A percentile compares a stretch with the other conserved stretches of the same genome.
These are phyloP conservation scores for Liparis tanakae DNA, from an alignment of 2,797 vertebrate species.

Conservation along the genomic window DNA sequence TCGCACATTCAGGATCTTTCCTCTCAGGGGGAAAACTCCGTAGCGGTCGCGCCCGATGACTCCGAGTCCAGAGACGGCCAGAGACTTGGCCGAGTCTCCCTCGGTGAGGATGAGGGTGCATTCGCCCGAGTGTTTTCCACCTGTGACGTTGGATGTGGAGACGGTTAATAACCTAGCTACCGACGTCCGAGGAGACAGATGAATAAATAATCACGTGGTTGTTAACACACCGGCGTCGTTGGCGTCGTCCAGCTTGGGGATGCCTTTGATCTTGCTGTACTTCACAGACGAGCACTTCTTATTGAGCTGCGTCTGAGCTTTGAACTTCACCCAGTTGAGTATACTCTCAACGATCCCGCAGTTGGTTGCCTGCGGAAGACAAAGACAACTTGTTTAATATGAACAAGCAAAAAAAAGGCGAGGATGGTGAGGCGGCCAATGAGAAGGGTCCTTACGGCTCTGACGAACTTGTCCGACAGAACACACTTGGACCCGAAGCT, in stretches of 20 bases:
- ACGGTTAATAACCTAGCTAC: background rate
- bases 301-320: slow-evolving; percentile 95
- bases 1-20: slow-evolving; percentile 97
- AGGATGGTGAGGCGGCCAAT: background rate
- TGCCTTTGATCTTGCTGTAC: slow-evolving; percentile 95
- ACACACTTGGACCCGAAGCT: slow-evolving; percentile 93
- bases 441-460: slow-evolving; percentile 86
- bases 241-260: slow-evolving; percentile 98
- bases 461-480: slow-evolving; percentile 95
- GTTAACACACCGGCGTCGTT: slow-evolving; percentile 93
- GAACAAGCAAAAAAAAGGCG: background rate
- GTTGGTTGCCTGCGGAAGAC: slow-evolving; percentile 82
- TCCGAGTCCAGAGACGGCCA: slow-evolving; percentile 96
- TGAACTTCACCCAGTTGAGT: slow-evolving; percentile 98
- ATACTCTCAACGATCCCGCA: slow-evolving; percentile 98
- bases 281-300: slow-evolving; percentile 98
- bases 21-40: slow-evolving; percentile 95
- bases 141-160: slow-evolving; percentile 66
- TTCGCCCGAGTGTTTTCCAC: slow-evolving; percentile 96
- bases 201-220: slow-evolving; percentile 7
- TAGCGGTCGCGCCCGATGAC: slow-evolving; percentile 96
- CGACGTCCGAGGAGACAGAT: background rate
- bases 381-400: slow-evolving; percentile 2
- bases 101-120: slow-evolving; percentile 98
- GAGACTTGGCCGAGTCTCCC: slow-evolving; percentile 97